A percentile compares a stretch with the other conserved stretches of the same genome.
phyloP scores from a whole-genome alignment of 2,888 invertebrate species.

The Malachius bipustulatus region DNA sequence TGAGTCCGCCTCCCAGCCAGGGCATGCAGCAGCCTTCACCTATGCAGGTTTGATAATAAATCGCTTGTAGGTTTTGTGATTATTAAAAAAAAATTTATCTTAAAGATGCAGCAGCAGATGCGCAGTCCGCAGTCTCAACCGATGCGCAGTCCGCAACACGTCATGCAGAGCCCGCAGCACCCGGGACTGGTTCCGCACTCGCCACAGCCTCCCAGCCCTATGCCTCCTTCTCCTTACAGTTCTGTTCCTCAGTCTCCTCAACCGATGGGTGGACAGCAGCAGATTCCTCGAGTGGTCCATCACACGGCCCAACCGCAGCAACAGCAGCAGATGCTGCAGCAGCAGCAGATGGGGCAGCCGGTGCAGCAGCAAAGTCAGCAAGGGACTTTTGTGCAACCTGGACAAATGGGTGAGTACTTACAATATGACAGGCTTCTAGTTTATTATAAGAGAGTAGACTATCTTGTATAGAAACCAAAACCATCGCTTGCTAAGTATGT shows the following conservation, averaged over 20 bases:
- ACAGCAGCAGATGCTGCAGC: constrained; percentile 26
- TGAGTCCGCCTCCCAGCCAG: constrained; percentile 22
- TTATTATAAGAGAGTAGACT: too few relatives aligned
- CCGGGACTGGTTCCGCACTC: constrained; percentile 17
- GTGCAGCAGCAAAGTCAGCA: constrained; percentile 28
- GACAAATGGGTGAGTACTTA: neutral
- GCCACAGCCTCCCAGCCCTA: constrained; percentile 17
- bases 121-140: constrained; percentile 12
- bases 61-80: too few relatives aligned
- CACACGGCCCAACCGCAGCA: constrained; percentile 26
- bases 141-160: constrained; percentile 16
- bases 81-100: too few relatives aligned
- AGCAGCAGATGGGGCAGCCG: constrained; percentile 32
- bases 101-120: constrained; percentile 1
- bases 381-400: constrained; percentile 14
- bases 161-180: constrained; percentile 16
- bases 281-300: constrained; percentile 33
- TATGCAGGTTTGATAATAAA: neutral
- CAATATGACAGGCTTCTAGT: too few relatives aligned
- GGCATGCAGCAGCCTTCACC: constrained; percentile 12
- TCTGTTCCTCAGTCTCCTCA: constrained; percentile 19
- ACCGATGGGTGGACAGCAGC: constrained; percentile 19
- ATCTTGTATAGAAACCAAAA: too few relatives aligned
- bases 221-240: constrained; percentile 17
- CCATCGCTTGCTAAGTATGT: too few relatives aligned